These are phyloP conservation scores for Hipparchia semele DNA, from an alignment of 2,888 invertebrate species.

Conservation along the genomic window DNA sequence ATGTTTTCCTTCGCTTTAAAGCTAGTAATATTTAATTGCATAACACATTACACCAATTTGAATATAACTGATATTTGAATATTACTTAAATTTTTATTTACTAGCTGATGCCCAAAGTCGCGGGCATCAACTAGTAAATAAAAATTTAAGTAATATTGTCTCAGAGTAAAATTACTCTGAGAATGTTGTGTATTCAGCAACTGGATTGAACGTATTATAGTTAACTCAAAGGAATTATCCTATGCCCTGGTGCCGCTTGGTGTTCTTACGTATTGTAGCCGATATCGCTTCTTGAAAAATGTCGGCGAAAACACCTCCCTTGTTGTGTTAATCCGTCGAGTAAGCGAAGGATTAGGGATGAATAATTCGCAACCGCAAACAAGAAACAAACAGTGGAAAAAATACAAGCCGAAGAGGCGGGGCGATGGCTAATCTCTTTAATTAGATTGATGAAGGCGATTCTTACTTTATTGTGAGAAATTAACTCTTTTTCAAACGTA, in stretches of 20 bases:
- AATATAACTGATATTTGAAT: too few relatives aligned
- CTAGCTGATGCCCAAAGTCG: too few relatives aligned
- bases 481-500: neutral
- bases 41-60: too few relatives aligned
- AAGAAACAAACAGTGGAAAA: slow-evolving; percentile 51
- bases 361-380: slow-evolving; percentile 49
- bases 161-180: too few relatives aligned
- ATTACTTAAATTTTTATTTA: too few relatives aligned
- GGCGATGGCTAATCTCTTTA: slow-evolving; percentile 32
- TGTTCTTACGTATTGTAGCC: slow-evolving; percentile 42
- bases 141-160: too few relatives aligned
- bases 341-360: slow-evolving; percentile 48
- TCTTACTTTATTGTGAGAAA: slow-evolving; percentile 11
- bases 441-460: slow-evolving; percentile 39
- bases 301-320: slow-evolving; percentile 47
- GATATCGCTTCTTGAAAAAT: slow-evolving; percentile 51
- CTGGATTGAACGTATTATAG: neutral
- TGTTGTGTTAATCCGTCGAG: slow-evolving; percentile 46
- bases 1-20: too few relatives aligned
- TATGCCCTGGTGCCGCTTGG: slow-evolving; percentile 18
- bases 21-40: too few relatives aligned
- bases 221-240: slow-evolving; percentile 5
- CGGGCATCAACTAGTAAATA: too few relatives aligned
- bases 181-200: too few relatives aligned
- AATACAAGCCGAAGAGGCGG: slow-evolving; percentile 32